Conservation (phyloP, 1,140 invertebrate species). For the Diorhabda elongata region DNA sequence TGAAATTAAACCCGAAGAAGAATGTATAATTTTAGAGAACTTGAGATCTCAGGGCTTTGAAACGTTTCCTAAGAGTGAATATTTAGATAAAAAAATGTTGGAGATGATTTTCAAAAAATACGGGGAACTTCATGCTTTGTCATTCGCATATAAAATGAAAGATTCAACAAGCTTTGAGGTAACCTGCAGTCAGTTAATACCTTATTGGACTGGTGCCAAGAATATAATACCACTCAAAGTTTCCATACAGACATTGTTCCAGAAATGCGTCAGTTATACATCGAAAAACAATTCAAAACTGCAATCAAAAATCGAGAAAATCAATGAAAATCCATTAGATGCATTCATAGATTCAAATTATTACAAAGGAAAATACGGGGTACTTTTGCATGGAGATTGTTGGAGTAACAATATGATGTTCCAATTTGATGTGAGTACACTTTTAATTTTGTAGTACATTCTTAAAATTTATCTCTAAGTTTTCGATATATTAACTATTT, state of each 20-base stretch:
- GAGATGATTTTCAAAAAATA: not conserved
- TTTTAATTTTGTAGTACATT: not conserved
- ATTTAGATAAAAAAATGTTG: not conserved
- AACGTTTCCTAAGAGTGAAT: not conserved
- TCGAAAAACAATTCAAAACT: not conserved
- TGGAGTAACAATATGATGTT: constrained; percentile 10
- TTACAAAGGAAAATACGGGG: not conserved
- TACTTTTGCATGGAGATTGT: not conserved
- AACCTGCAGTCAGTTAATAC: not conserved
- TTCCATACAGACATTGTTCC: not conserved
- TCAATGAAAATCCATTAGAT: not conserved
- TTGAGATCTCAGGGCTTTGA: not conserved
- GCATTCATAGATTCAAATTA: not conserved
- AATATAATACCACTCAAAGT: not conserved
- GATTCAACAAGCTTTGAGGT: not conserved
- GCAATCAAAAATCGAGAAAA: not conserved
- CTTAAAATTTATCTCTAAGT: too few species aligned
- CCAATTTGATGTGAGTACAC: constrained; percentile 1
- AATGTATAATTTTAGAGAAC: not conserved
- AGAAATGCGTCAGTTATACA: not conserved
- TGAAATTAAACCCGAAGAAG: not conserved
- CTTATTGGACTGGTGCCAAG: not conserved
- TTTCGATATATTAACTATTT: too few species aligned
- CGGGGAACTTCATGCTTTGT: not conserved
- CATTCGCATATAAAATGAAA: not conserved